Base-by-base conservation (phyloP, 2,888 invertebrate genomes). In the Harmothoe impar region DNA sequence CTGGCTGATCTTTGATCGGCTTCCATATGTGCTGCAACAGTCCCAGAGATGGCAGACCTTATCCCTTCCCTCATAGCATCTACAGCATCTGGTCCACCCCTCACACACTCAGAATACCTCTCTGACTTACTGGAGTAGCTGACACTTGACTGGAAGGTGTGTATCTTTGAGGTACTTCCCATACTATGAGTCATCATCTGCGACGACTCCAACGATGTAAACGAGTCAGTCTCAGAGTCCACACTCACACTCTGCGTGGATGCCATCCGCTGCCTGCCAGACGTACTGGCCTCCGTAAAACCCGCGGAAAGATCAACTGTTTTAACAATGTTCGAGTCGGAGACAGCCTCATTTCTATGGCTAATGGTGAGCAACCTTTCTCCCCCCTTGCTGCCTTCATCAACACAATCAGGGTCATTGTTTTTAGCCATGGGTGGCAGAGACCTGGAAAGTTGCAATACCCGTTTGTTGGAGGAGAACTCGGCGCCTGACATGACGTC, bases 381-480 rank as follows among this genome's bases (percentile, higher is more conserved):
- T 7, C 7, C 12, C 3, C 33, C 33, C 15, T 12, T 35, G 5
- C 35, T 17, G 7, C 15, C 20, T 43, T 35, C 81, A 29, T n/a
- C 72, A 12, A 15, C 1, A 5, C 43, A 31, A 23, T 25, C 84
- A 25, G 52, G 3, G 17, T 52, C 29, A n/a, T 23, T 54, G 54
- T 33, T 20, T 31, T 29, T 56, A 29, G 86, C 54, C 56, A 86
- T 52, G 12, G 86, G 86, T 25, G 86, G 86, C 56, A 86, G 54
- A 10, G 86, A 86, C 54, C 25, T 86, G 52, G 86, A 86, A 29
- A 86, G 86, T 25, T 52, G 54, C 29, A 86, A 29, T 12, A 23
- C 23, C 0, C 86, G 52, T 54, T 54, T 86, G 15, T 15, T n/a
- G 20, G 56, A 31, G 29, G 86, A 54, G 86, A 86, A 81, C 20